Evolutionary conservation across 2,888 invertebrate species (phyloP).

Genomic region (Petrolisthes manimaculis): DNA sequence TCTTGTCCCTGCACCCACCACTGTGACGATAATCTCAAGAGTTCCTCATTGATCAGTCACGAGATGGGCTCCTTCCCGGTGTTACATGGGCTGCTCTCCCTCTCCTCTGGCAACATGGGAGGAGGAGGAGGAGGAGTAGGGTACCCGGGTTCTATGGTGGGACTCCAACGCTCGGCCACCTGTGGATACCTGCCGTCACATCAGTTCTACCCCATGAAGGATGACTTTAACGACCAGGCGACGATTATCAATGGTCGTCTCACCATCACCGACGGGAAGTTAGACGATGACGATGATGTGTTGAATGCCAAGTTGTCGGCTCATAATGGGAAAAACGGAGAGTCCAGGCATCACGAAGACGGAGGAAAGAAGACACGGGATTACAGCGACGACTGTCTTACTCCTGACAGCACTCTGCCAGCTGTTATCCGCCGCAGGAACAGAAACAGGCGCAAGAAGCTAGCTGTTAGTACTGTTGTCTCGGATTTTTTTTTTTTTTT

Average conservation of each 20-base stretch:
- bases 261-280: conserved; percentile 42
- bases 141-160: conserved; percentile 17
- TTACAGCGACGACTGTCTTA: conserved; percentile 61
- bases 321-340: conserved; percentile 17
- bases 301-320: conserved; percentile 44
- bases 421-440: conserved; percentile 64
- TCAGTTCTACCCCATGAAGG: conserved; percentile 39
- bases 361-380: conserved; percentile 46
- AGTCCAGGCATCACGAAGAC: conserved; percentile 30
- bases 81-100: conserved; percentile 36
- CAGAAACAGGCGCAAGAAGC: conserved; percentile 60
- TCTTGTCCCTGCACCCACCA: conserved; percentile 38
- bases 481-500: not conserved
- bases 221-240: conserved; percentile 12
- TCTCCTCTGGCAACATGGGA: conserved; percentile 17
- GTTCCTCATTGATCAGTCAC: conserved; percentile 17
- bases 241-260: conserved; percentile 45
- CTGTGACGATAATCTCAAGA: conserved; percentile 20
- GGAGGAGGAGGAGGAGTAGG: conserved; percentile 17
- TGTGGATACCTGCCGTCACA: conserved; percentile 43
- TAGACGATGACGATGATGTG: conserved; percentile 42
- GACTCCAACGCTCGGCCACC: conserved; percentile 49
- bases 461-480: conserved; percentile 60
- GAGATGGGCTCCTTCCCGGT: conserved; percentile 48
- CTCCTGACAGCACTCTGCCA: conserved; percentile 60